These are phyloP conservation scores for Ondatra zibethicus DNA, from an alignment of 2,113 vertebrate species.

Conservation along the genomic window DNA sequence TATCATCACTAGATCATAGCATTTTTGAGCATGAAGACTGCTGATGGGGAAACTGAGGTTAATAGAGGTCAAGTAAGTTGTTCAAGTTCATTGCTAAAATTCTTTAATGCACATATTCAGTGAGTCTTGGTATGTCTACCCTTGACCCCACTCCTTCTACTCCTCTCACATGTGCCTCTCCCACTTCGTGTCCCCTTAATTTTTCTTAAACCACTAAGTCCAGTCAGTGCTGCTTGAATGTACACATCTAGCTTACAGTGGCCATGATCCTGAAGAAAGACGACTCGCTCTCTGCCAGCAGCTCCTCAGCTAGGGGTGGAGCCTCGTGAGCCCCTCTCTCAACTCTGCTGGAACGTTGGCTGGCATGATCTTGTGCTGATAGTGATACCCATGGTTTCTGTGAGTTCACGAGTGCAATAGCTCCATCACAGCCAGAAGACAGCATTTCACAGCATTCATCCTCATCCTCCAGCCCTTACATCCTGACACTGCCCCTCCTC, in stretches of 20 bases:
- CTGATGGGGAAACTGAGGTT: not conserved
- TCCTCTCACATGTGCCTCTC: not conserved
- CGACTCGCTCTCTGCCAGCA: not conserved
- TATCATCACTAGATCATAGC: not conserved
- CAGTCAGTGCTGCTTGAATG: not conserved
- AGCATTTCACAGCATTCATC: not conserved
- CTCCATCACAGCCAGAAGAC: not conserved
- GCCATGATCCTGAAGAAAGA: not conserved
- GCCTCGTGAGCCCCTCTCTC: not conserved
- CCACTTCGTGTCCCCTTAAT: not conserved
- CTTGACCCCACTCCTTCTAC: not conserved
- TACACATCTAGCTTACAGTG: not conserved
- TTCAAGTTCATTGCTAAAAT: not conserved
- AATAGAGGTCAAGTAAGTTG: not conserved
- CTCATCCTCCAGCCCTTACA: not conserved
- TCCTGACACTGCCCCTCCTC: too few relatives aligned
- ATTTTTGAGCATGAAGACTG: not conserved
- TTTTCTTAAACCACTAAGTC: not conserved
- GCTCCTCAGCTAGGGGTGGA: not conserved
- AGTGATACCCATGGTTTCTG: not conserved
- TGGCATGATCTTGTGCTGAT: not conserved
- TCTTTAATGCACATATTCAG: not conserved
- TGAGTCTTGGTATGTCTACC: not conserved
- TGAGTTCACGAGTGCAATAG: not conserved
- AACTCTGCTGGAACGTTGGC: not conserved